Conservation (phyloP, 2,888 invertebrate genomes). For the Aspidapion aeneum region DNA sequence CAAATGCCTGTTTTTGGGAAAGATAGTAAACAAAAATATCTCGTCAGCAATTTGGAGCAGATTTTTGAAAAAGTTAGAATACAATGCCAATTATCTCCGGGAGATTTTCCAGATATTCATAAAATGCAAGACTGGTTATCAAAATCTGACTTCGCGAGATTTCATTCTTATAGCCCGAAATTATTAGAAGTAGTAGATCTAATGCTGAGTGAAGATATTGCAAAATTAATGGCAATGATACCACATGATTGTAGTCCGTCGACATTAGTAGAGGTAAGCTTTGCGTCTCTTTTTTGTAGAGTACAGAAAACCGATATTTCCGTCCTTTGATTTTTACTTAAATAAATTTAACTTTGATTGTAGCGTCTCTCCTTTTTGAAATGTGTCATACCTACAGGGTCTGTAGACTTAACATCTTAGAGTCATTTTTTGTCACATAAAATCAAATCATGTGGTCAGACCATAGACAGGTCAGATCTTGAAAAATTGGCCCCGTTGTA, state of each 20-base stretch:
- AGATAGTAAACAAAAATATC: slow-evolving; percentile 81
- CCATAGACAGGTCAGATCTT: too few species aligned
- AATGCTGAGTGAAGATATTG: slow-evolving; percentile 94
- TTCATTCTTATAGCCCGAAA: slow-evolving; percentile 85
- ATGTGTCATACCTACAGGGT: too few species aligned
- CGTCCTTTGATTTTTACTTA: too few species aligned
- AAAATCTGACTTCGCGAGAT: slow-evolving; percentile 91
- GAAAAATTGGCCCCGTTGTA: too few species aligned
- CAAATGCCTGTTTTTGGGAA: slow-evolving; percentile 93
- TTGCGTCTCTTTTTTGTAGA: too few species aligned
- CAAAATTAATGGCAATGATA: slow-evolving; percentile 92
- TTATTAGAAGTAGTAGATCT: slow-evolving; percentile 89
- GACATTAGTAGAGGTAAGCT: slow-evolving; percentile 20
- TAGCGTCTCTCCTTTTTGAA: too few species aligned
- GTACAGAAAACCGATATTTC: too few species aligned
- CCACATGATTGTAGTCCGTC: slow-evolving; percentile 51
- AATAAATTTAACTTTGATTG: too few species aligned
- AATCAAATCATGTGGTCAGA: too few species aligned
- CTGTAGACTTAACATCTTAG: too few species aligned
- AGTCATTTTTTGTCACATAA: too few species aligned
- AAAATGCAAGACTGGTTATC: slow-evolving; percentile 87
- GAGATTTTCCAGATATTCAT: slow-evolving; percentile 95
- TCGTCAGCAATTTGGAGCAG: slow-evolving; percentile 87
- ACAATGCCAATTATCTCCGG: slow-evolving; percentile 91
- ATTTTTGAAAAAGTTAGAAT: slow-evolving; percentile 85